A percentile compares a stretch with the other conserved stretches of the same genome.
Conservation (phyloP, 1,140 invertebrate species). For the Andricus grossulariae region DNA sequence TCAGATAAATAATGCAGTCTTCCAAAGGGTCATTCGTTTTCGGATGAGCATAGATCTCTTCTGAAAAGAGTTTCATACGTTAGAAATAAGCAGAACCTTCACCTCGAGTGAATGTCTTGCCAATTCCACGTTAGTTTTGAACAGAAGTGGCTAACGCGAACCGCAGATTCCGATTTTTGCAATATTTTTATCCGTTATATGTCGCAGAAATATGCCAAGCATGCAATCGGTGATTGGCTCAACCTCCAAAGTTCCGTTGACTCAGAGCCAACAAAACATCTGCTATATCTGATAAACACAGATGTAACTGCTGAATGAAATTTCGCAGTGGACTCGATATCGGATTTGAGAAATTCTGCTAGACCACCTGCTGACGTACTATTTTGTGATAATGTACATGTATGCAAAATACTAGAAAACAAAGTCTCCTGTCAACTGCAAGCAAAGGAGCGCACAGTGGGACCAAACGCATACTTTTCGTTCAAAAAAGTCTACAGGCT, state of each 20-base stretch:
- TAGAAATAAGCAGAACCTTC: conserved; percentile 2
- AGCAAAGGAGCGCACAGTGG: no score
- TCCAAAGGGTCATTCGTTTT: conserved; percentile 3
- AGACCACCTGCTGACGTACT: conserved; percentile 11
- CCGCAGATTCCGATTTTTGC: conserved; percentile 40
- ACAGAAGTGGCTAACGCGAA: conserved; percentile 11
- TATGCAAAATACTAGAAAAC: no score
- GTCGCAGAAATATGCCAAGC: conserved; percentile 54
- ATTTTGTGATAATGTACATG: background rate
- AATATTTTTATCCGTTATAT: conserved; percentile 55
- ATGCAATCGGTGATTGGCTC: conserved; percentile 47
- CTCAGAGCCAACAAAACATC: conserved; percentile 50
- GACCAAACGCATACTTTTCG: no score
- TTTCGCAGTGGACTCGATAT: conserved; percentile 36
- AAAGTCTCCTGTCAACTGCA: no score
- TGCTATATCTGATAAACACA: conserved; percentile 52
- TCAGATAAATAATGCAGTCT: background rate
- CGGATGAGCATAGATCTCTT: background rate
- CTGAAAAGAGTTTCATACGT: background rate
- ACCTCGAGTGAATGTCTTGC: background rate
- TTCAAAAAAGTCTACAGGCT: no score
- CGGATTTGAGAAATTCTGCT: conserved; percentile 33
- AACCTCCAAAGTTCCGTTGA: conserved; percentile 48
- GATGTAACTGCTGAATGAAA: conserved; percentile 44
- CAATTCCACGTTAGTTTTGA: background rate